These are phyloP conservation scores for Sebastes taczanowskii DNA, from an alignment of 2,797 vertebrate species.

Conservation along the genomic window DNA sequence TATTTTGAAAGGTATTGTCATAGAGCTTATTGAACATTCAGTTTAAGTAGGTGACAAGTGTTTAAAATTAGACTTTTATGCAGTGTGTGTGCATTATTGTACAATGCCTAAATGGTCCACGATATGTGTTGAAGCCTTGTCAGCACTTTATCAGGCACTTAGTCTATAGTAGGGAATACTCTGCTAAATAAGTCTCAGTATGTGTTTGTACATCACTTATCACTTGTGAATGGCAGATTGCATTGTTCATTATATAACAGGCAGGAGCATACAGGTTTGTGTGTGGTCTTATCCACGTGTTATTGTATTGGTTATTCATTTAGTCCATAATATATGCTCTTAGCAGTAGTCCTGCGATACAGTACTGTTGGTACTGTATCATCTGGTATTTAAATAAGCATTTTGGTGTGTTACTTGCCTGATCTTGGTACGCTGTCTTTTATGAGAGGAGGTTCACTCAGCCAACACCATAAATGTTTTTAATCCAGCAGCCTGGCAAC, in stretches of 20 bases:
- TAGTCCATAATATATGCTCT: background rate
- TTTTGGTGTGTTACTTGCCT: conserved; percentile 25
- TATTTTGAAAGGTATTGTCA: background rate
- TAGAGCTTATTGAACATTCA: conserved; percentile 11
- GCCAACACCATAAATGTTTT: conserved; percentile 39
- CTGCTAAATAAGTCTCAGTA: background rate
- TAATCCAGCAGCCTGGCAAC: conserved; percentile 57
- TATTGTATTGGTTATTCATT: background rate
- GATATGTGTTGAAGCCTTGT: conserved; percentile 27
- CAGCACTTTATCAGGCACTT: conserved; percentile 41
- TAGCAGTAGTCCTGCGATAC: background rate
- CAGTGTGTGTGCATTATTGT: conserved; percentile 5
- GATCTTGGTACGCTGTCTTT: conserved; percentile 26
- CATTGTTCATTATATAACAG: background rate
- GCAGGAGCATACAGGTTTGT: background rate
- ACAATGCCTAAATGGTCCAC: conserved; percentile 47
- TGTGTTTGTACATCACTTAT: background rate
- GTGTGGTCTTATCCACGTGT: background rate
- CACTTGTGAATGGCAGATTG: background rate
- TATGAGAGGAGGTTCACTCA: conserved; percentile 18
- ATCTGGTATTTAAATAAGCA: background rate
- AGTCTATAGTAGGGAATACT: background rate
- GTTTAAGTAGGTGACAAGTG: background rate
- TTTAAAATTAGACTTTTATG: background rate
- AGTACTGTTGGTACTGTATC: background rate